Base-by-base conservation (phyloP, 2,888 invertebrate genomes). In the Agrenia bidenticulata region DNA sequence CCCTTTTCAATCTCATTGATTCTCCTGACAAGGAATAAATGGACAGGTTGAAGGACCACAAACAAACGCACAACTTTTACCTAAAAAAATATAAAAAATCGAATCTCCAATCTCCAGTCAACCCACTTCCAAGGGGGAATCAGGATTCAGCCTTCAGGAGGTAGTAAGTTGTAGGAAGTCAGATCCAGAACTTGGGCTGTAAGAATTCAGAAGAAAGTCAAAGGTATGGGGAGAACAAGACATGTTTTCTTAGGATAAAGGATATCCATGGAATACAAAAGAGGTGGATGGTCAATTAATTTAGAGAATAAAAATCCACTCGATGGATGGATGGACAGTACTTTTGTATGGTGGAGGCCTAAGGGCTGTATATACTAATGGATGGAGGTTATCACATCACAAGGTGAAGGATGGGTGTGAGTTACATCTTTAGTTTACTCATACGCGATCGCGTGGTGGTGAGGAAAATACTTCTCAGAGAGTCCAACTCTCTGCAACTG, bases 251-350 rank as follows among this genome's bases (percentile, higher is more conserved):
- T 32, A 32, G 45, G 45, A 45, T 15, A 45, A 45, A 19, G 17
- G 45, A 45, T 45, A 45, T 45, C 45, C 9, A 17, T 51, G 21
- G 51, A 24, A 51, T 51, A 24, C 51, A 51, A 51, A 51, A 24
- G 19, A 54, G 26, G 27, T 27, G 54, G 17, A 54, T 26, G 54
- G 23, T 54, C 54, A 32, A 54, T 54, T 54, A 54, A 54, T 54
- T 54, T 54, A 54, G 26, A 54, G 37, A 32, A 54, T 54, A 23
- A 54, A 54, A 51, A 51, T 13, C 23, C 23, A 24, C 13, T 51
- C 2, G 19, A 51, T 19, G 51, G 21, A 23, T 51, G 21, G 23
- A 2, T 51, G 13, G 21, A 23, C 19, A 9, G 24, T 51, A 51
- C 21, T 51, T 51, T 23, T 15, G 7, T n/a, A 4, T 15, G 5